phyloP scores from a whole-genome alignment of 2,888 invertebrate genomes.

The Idaea aversata region DNA sequence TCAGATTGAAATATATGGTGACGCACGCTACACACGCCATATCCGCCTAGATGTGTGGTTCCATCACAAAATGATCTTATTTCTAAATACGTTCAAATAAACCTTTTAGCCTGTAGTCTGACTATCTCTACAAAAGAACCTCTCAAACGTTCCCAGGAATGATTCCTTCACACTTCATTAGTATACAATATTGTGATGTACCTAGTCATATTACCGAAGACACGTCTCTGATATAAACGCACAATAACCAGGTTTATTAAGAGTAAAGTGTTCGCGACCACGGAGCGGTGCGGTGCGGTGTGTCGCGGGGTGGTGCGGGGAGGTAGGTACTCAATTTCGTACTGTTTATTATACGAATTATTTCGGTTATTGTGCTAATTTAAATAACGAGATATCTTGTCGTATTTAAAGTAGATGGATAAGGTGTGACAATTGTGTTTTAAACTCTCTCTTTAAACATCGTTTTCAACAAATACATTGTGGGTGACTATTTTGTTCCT shows the following conservation, averaged over 20 bases:
- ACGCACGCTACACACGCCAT: no score
- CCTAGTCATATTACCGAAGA: neutral
- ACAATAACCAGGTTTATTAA: neutral
- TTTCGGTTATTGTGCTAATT: neutral
- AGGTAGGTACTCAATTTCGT: neutral
- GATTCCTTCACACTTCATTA: neutral
- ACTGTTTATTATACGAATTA: neutral
- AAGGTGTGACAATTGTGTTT: neutral
- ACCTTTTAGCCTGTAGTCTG: neutral
- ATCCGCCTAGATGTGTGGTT: no score
- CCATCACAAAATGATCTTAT: no score
- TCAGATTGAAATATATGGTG: no score
- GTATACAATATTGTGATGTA: neutral
- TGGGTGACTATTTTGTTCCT: no score
- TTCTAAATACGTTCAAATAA: no score
- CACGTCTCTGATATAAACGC: neutral
- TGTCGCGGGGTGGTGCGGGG: neutral
- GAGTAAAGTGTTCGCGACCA: constrained; percentile 2
- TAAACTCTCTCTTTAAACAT: no score
- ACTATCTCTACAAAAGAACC: no score
- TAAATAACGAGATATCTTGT: neutral
- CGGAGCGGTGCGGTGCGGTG: constrained; percentile 2
- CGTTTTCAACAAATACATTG: no score
- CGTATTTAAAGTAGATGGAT: neutral
- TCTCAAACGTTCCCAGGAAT: neutral